Evolutionary conservation across 1,140 invertebrate genomes (phyloP).

Genomic region (Heterodera schachtii): DNA sequence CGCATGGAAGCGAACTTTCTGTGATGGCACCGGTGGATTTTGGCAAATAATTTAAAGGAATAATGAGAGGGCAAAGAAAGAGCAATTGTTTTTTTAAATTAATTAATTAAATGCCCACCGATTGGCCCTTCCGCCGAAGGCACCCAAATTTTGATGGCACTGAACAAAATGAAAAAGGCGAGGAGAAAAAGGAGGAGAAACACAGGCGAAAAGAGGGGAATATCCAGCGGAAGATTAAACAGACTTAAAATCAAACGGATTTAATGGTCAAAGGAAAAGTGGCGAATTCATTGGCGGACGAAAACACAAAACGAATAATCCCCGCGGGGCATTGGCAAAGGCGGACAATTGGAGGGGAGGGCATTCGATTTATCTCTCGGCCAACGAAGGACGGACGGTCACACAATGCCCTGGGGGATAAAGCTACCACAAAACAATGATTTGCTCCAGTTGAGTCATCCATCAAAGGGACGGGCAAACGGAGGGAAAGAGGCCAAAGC

Average conservation of each 20-base stretch:
- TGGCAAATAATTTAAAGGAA: background rate
- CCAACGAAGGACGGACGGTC: background rate
- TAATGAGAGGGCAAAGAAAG: too few species aligned
- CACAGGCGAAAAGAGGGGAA: background rate
- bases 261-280: background rate
- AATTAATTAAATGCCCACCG: background rate
- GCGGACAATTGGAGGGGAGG: too few species aligned
- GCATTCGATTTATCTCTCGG: background rate
- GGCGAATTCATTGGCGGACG: background rate
- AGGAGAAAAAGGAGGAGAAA: background rate
- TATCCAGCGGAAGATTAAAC: background rate
- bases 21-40: background rate
- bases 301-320: background rate
- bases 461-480: background rate
- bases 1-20: background rate
- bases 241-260: background rate
- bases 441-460: background rate
- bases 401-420: background rate
- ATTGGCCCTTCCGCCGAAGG: background rate
- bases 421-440: background rate
- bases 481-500: background rate
- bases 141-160: slow-evolving; percentile 18
- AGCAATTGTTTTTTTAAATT: too few species aligned
- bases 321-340: too few species aligned
- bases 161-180: slow-evolving; percentile 2